Base-by-base conservation (phyloP, 2,797 vertebrate species). In the Sciurus vulgaris region DNA sequence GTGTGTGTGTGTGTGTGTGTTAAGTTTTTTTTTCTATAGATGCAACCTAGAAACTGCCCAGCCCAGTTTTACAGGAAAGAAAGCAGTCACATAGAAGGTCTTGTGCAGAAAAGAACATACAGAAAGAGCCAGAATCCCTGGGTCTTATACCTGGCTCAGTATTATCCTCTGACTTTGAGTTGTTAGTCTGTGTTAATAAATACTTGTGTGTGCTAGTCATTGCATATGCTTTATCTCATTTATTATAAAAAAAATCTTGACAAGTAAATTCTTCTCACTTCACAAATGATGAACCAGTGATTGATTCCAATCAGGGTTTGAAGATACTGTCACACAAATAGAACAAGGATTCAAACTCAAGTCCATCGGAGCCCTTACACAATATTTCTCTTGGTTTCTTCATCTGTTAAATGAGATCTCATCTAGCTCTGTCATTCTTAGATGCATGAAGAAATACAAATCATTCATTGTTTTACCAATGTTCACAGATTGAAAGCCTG, bases 241-340 rank as follows among this genome's bases (percentile, higher is more conserved):
- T 83, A 95, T 79, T 70, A 70, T 83, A 69, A 49, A 83, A 93
- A 74, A 44, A 56, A 47, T 67, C 41, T 93, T 89, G 79, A 89
- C 61, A 95, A 86, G n/a, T 91, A 54, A 93, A 78, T 92, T 65
- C 18, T 5, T 28, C 28, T 28, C 12, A 51, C 44, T 69, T 87
- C 33, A 56, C 17, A 91, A 72, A n/a, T 63, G 35, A 87, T 72
- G 69, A 91, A 47, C 30, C 7, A 35, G 2, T 70, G 81, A 15
- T 95, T 69, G 17, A 67, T 51, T 72, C 3, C 51, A 51, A 26
- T 17, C 61, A 79, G 17, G 28, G 12, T 91, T 77, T 93, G 24
- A 49, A 63, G 7, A 38, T 15, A 38, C 12, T 77, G 18, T 56
- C 87, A 61, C 33, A 74, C 41, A 78, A 67, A 54, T 38, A 69